Percentiles rank a stretch among this genome's conserved stretches.
These are phyloP conservation scores for Sinopyrophorus schimmeli DNA, from an alignment of 2,888 invertebrate genomes.

Conservation along the genomic window DNA sequence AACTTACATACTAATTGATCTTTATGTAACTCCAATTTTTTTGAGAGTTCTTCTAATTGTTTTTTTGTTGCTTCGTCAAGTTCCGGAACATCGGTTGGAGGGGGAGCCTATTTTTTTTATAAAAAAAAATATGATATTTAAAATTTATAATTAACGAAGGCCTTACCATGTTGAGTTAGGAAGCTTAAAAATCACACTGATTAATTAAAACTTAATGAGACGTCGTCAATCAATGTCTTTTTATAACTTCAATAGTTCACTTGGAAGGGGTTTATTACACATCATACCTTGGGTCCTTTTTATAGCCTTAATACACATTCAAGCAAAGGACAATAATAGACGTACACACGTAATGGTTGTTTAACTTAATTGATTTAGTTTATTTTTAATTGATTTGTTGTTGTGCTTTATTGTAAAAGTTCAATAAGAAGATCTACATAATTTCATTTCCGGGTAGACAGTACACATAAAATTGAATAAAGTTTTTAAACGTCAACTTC, in stretches of 20 bases:
- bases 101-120: no score
- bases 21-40: conserved; percentile 37
- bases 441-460: no score
- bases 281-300: conserved; percentile 18
- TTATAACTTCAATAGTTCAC: conserved; percentile 27
- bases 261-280: conserved; percentile 24
- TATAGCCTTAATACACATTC: conserved; percentile 8
- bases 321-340: conserved; percentile 4
- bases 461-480: no score
- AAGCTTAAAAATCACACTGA: conserved; percentile 22
- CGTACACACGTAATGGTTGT: no score
- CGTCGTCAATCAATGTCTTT: conserved; percentile 28
- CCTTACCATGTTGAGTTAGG: no score
- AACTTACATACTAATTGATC: conserved; percentile 51
- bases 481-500: no score
- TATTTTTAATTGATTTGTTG: no score
- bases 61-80: conserved; percentile 26
- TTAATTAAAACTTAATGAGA: conserved; percentile 24
- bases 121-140: no score
- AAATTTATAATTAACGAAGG: no score
- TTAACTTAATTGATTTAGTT: no score
- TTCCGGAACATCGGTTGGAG: conserved; percentile 2
- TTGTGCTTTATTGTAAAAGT: no score
- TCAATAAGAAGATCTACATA: no score
- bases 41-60: conserved; percentile 18